These are phyloP conservation scores for Phortica magna DNA, from an alignment of 2,888 invertebrate genomes.

Conservation along the genomic window DNA sequence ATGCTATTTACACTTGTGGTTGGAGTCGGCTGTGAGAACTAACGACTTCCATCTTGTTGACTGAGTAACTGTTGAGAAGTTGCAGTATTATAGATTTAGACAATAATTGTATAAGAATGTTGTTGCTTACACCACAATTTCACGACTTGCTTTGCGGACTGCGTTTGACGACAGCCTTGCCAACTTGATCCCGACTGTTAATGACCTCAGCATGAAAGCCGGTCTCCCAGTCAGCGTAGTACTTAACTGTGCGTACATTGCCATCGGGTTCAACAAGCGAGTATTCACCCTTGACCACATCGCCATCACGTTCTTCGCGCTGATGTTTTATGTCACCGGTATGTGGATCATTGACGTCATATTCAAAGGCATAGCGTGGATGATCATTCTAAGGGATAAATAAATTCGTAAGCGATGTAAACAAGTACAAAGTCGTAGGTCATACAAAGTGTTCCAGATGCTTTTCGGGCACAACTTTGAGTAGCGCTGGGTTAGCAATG, in stretches of 20 bases:
- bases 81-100: too few relatives aligned
- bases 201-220: slow-evolving; percentile 87
- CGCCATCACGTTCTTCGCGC: slow-evolving; percentile 85
- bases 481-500: slow-evolving; percentile 75
- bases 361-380: slow-evolving; percentile 86
- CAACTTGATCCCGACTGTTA: slow-evolving; percentile 81
- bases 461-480: slow-evolving; percentile 81
- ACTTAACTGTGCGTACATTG: slow-evolving; percentile 86
- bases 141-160: slow-evolving; percentile 59
- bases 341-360: slow-evolving; percentile 86
- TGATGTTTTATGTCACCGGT: slow-evolving; percentile 87
- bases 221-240: slow-evolving; percentile 88
- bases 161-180: slow-evolving; percentile 75
- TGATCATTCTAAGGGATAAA: slow-evolving; percentile 80
- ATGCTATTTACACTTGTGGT: slow-evolving; percentile 63
- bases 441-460: slow-evolving; percentile 83
- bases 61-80: slow-evolving; percentile 35
- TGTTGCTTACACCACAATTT: slow-evolving; percentile 55
- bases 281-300: slow-evolving; percentile 85
- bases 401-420: neutral
- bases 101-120: neutral
- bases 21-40: slow-evolving; percentile 35
- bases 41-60: slow-evolving; percentile 13
- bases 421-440: neutral
- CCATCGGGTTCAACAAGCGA: slow-evolving; percentile 86